Base-by-base conservation (phyloP, 2,113 vertebrate species). In the Gymnorhina tibicen region DNA sequence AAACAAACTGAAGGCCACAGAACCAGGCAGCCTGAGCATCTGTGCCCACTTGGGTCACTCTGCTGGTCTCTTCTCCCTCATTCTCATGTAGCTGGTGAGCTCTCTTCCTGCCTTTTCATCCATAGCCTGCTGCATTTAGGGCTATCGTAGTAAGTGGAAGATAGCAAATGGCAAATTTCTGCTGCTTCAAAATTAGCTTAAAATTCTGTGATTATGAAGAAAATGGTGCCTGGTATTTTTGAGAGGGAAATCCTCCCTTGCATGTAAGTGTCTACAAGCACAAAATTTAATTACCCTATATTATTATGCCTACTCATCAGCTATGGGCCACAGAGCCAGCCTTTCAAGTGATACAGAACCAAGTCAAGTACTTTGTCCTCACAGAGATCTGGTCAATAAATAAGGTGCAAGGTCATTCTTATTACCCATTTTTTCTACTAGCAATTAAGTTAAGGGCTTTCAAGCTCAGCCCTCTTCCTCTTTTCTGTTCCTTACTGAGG, bases 351-450 rank as follows among this genome's bases (percentile, higher is more conserved):
- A 94, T 81, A 96, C 87, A 93, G 91, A 96, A 95, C 84, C 87
- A 92, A 97, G 96, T 93, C 95, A 95, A 97, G 93, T 94, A 96
- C 88, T 91, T 96, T 95, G 90, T 96, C 72, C 83, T 78, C 44
- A 72, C 64, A 77, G 68, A 96, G 90, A 84, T 86, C 39, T 91
- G 91, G 91, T 96, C 95, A 93, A 94, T 96, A 96, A 97, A 88
- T 88, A 91, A 94, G 92, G 92, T 95, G 90, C 88, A 96, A 96
- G 95, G 95, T 96, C 95, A 97, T 84, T 92, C 92, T 91, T 94
- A 93, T 66, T 94, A 92, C 86, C 80, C 91, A 95, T 59, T 94
- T 96, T 93, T 93, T 85, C 81, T 81, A 84, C 60, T 89, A 88
- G 91, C 84, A 95, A 97, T 95, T 97, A 96, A 94, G 85, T 81